Evolutionary conservation across 2,888 invertebrate species (phyloP), one percentile per base, ranked within the genome.

Genomic region (Unio pictorum): DNA sequence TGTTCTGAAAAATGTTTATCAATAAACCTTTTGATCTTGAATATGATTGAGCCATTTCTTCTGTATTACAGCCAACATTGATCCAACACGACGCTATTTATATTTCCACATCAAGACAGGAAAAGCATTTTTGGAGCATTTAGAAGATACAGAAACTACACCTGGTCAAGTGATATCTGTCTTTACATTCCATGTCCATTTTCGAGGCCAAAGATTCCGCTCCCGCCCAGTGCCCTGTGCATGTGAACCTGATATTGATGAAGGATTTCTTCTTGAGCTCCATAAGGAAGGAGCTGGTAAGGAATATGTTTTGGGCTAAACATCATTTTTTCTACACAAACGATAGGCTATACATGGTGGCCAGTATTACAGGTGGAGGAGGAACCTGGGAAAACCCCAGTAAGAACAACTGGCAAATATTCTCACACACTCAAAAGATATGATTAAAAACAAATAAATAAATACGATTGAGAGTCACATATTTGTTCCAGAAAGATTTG

Each of bases 181-280:
- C 64, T 89, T 89, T 74, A 87, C 85, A 3, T 80, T 90, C 6
- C 89, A 89, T 71, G 68, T 90, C 20, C 78, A 85, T 72, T 90
- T 89, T 76, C 77, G 88, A 18, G 88, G 87, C 55, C 90, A 90
- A 76, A 78, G 90, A 62, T 89, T 88, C 74, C 84, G 81, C 68
- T 88, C 89, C 18, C 74, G 85, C 8, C 86, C 89, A 1, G 83
- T 87, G 18, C 84, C 88, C 0, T 89, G 89, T 79, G 87, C 89
- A 6, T 88, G 88, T 83, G 90, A 90, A 74, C 90, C 90, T 2
- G 84, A 84, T 61, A 84, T 90, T 61, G 85, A 87, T 73, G 89
- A 89, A 67, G 88, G 88, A 15, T 90, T 90, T 73, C 81, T 89
- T 30, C 71, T 89, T 18, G 89, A 89, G 73, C 78, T 89, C 6